phyloP scores from a whole-genome alignment of 2,113 vertebrate genomes.

The Dicentrarchus labrax region DNA sequence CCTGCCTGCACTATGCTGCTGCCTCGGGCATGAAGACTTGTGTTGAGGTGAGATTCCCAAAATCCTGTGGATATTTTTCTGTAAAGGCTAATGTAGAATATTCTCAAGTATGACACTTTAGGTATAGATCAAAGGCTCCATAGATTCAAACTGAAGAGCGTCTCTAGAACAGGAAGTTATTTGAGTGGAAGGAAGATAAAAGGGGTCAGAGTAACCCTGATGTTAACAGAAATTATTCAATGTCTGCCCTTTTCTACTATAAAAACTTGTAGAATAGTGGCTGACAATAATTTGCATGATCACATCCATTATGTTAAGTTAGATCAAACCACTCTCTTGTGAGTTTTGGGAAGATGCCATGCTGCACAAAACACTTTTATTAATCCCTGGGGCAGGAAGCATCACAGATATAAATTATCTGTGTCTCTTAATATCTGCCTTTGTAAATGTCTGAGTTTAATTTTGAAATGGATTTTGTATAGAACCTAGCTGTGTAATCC shows the following conservation, averaged over 20 bases:
- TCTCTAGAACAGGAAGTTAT: not conserved
- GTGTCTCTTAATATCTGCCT: not conserved
- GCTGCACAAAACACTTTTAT: not conserved
- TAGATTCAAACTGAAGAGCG: constrained; percentile 8
- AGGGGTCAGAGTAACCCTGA: constrained; percentile 10
- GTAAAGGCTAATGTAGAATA: not conserved
- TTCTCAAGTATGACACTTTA: not conserved
- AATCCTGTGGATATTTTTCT: constrained; percentile 12
- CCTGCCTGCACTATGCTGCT: constrained; percentile 95
- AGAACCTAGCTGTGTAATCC: not conserved
- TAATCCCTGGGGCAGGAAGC: constrained; percentile 7
- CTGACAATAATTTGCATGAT: constrained; percentile 14
- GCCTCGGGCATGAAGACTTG: constrained; percentile 99
- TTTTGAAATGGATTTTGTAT: not conserved
- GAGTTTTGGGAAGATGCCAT: constrained; percentile 9
- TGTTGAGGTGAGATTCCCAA: constrained; percentile 89
- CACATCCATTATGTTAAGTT: constrained; percentile 1
- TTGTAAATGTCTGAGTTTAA: not conserved
- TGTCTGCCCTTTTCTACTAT: constrained; percentile 28
- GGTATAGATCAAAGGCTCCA: constrained; percentile 9
- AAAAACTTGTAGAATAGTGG: constrained; percentile 12
- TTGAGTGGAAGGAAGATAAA: constrained; percentile 34
- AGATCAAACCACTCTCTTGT: constrained; percentile 10
- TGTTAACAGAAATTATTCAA: constrained; percentile 6
- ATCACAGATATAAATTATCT: not conserved